A percentile compares a stretch with the other conserved stretches of the same genome.
Conservation (phyloP, 2,113 vertebrate species). For the Arothron firmamentum region DNA sequence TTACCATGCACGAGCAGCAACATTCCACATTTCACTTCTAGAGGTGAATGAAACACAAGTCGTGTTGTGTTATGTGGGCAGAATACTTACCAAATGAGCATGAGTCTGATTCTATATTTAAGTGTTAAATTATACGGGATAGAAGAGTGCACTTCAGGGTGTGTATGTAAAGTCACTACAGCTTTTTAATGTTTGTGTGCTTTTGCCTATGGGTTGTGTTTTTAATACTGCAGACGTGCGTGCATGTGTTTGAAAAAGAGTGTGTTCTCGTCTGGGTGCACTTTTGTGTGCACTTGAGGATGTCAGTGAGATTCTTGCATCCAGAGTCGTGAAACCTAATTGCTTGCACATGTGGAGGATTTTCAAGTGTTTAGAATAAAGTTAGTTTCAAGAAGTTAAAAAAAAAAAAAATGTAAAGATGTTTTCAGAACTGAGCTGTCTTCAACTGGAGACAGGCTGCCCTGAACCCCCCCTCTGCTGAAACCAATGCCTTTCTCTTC, state of each 20-base stretch:
- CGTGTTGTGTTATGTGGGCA: constrained; percentile 1
- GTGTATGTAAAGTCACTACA: not conserved
- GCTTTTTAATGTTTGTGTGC: not conserved
- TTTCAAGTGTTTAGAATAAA: constrained; percentile 75
- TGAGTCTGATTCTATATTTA: not conserved
- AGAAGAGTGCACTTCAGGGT: not conserved
- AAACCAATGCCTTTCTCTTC: constrained; percentile 66
- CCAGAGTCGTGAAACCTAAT: constrained; percentile 71
- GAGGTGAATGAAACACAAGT: not conserved
- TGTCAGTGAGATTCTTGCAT: constrained; percentile 53
- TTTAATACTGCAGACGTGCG: constrained; percentile 1
- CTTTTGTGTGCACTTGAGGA: constrained; percentile 27
- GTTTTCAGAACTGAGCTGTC: constrained; percentile 28
- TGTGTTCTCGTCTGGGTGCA: constrained; percentile 7
- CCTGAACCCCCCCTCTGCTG: constrained; percentile 37
- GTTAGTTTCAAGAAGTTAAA: constrained; percentile 62
- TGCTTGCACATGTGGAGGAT: constrained; percentile 75
- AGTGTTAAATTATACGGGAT: constrained; percentile 2
- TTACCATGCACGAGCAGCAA: not conserved
- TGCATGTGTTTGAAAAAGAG: not conserved
- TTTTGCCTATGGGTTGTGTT: constrained; percentile 1
- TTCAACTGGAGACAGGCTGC: constrained; percentile 42
- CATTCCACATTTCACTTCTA: not conserved
- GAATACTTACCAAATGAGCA: constrained; percentile 9
- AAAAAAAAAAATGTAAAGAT: constrained; percentile 26